A percentile compares a stretch with the other conserved stretches of the same genome.
phyloP scores from a whole-genome alignment of 2,888 invertebrate species.

The Plagiodera versicolora region DNA sequence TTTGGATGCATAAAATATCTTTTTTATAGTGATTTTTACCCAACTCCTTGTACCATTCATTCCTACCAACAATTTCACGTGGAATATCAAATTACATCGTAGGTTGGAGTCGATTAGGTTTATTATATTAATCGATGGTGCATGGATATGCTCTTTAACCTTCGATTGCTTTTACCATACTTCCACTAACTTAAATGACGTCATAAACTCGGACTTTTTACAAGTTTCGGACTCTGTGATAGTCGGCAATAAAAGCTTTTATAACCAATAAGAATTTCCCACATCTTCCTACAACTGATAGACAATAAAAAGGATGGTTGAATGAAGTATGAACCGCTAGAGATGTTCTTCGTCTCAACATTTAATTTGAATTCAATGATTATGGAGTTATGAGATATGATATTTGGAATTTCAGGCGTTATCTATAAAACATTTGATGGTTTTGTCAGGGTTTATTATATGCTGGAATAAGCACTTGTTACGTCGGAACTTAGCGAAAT shows the following conservation, averaged over 20 bases:
- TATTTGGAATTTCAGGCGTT: too few species aligned
- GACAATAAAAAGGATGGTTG: too few species aligned
- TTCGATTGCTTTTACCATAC: constrained; percentile 5
- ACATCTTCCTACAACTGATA: not conserved
- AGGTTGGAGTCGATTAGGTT: not conserved
- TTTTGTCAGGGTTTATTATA: too few species aligned
- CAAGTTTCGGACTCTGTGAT: constrained; percentile 1
- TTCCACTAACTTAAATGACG: constrained; percentile 1
- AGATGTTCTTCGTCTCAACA: too few species aligned
- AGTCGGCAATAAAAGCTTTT: constrained; percentile 4
- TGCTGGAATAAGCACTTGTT: too few species aligned
- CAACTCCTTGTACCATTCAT: not conserved
- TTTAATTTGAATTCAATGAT: too few species aligned
- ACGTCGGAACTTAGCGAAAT: too few species aligned
- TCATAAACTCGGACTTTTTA: constrained; percentile 12
- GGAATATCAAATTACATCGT: not conserved
- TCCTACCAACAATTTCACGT: not conserved
- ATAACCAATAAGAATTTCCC: not conserved
- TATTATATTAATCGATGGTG: not conserved
- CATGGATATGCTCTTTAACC: not conserved
- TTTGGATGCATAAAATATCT: not conserved
- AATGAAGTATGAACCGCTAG: not conserved
- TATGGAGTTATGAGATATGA: too few species aligned
- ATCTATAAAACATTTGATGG: too few species aligned
- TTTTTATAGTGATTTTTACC: not conserved